Evolutionary conservation across 2,888 invertebrate species (phyloP).

Genomic region (Sarcophaga caerulescens): DNA sequence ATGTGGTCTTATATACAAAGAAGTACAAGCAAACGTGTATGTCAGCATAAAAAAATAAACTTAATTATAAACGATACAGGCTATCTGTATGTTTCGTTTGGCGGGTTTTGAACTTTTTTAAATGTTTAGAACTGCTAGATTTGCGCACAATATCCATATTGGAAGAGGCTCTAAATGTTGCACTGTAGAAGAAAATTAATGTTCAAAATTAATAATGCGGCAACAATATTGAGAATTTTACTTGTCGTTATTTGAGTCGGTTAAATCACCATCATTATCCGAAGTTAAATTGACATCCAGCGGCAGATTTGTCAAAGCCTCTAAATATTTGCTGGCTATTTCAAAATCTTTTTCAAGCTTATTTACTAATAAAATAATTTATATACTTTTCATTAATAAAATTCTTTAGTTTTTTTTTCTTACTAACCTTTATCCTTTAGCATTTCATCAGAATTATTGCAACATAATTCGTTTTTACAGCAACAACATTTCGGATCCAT

Average conservation of each 20-base stretch:
- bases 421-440: slow-evolving; percentile 76
- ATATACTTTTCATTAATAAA: neutral
- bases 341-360: slow-evolving; percentile 77
- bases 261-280: slow-evolving; percentile 23
- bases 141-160: slow-evolving; percentile 7
- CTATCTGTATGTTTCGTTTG: slow-evolving; percentile 1
- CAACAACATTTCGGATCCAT: slow-evolving; percentile 74
- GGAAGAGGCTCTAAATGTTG: slow-evolving; percentile 55
- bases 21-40: slow-evolving; percentile 28
- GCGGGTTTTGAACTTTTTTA: slow-evolving; percentile 48
- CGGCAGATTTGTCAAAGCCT: slow-evolving; percentile 70
- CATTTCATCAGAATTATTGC: slow-evolving; percentile 76
- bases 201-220: neutral
- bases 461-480: slow-evolving; percentile 74
- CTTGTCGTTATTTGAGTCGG: slow-evolving; percentile 47
- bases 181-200: slow-evolving; percentile 27
- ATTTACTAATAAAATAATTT: slow-evolving; percentile 71
- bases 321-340: slow-evolving; percentile 74
- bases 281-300: neutral
- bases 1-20: neutral
- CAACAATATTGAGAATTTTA: slow-evolving; percentile 27
- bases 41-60: slow-evolving; percentile 27
- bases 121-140: slow-evolving; percentile 16
- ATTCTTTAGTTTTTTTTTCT: no score
- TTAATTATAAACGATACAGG: slow-evolving; percentile 16